phyloP scores from a whole-genome alignment of 2,797 vertebrate species.

The Sebastiscus tertius region DNA sequence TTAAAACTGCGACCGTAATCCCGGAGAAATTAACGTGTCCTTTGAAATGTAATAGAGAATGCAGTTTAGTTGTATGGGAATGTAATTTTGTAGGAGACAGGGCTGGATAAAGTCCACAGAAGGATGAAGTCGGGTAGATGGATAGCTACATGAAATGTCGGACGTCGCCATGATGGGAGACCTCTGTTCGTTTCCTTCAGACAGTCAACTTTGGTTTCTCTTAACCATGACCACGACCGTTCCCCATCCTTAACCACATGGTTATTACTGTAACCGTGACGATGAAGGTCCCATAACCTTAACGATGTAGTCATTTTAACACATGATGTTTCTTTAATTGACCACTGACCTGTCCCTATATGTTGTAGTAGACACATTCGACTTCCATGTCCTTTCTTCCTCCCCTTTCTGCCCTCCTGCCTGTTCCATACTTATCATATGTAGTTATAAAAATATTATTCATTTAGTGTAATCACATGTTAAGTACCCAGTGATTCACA shows the following conservation, averaged over 20 bases:
- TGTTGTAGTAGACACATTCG: neutral
- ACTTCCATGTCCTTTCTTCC: neutral
- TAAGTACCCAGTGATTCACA: conserved; percentile 51
- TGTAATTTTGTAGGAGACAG: too few relatives aligned
- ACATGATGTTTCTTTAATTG: neutral
- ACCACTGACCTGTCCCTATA: neutral
- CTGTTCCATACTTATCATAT: conserved; percentile 25
- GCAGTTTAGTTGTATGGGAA: neutral
- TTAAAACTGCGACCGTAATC: neutral
- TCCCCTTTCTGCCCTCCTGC: neutral
- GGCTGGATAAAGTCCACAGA: neutral
- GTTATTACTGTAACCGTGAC: neutral
- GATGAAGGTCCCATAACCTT: neutral
- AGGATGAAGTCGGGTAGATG: neutral
- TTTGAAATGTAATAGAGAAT: neutral
- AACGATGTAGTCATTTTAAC: neutral
- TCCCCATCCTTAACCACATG: neutral
- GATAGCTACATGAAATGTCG: neutral
- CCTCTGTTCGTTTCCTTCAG: neutral
- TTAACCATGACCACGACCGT: neutral
- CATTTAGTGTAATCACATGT: conserved; percentile 63
- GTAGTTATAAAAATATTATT: conserved; percentile 40
- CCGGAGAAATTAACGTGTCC: neutral
- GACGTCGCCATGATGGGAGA: neutral
- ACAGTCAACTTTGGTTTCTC: neutral